Evolutionary conservation across 1,140 invertebrate genomes (phyloP).

Genomic region (Zophobas atratus): DNA sequence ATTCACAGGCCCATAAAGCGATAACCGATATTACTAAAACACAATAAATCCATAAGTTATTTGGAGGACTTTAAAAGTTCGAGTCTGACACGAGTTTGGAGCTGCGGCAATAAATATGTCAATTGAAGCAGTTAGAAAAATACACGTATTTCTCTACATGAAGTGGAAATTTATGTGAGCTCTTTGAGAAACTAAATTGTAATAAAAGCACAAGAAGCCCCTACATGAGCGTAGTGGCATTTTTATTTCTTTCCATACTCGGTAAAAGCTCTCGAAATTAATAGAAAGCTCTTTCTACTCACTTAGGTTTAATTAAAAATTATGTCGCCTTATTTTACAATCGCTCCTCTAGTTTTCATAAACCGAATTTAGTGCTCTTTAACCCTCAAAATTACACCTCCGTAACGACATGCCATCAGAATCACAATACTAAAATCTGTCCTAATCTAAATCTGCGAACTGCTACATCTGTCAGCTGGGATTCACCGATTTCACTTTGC

Average conservation of each 20-base stretch:
- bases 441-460: slow-evolving; percentile 38
- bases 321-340: background rate
- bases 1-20: background rate
- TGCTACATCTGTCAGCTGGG: slow-evolving; percentile 16
- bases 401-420: slow-evolving; percentile 34
- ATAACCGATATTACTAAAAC: background rate
- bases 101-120: slow-evolving; percentile 43
- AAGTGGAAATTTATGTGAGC: slow-evolving; percentile 41
- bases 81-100: background rate
- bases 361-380: slow-evolving; percentile 5
- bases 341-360: slow-evolving; percentile 1
- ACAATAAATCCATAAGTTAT: slow-evolving; percentile 44
- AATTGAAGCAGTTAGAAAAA: slow-evolving; percentile 43
- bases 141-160: slow-evolving; percentile 40
- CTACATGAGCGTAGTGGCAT: slow-evolving; percentile 31
- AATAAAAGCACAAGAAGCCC: slow-evolving; percentile 33
- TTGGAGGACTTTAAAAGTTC: slow-evolving; percentile 21
- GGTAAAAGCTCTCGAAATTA: slow-evolving; percentile 21
- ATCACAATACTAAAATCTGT: slow-evolving; percentile 22
- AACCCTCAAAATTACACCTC: slow-evolving; percentile 25
- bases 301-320: background rate
- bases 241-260: slow-evolving; percentile 19
- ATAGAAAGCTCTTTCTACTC: slow-evolving; percentile 7
- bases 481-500: background rate
- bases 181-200: slow-evolving; percentile 35